Percentiles rank a stretch among this genome's conserved stretches.
These are phyloP conservation scores for Melanotaenia pygmaea DNA, from an alignment of 2,797 vertebrate species.

Conservation along the genomic window DNA sequence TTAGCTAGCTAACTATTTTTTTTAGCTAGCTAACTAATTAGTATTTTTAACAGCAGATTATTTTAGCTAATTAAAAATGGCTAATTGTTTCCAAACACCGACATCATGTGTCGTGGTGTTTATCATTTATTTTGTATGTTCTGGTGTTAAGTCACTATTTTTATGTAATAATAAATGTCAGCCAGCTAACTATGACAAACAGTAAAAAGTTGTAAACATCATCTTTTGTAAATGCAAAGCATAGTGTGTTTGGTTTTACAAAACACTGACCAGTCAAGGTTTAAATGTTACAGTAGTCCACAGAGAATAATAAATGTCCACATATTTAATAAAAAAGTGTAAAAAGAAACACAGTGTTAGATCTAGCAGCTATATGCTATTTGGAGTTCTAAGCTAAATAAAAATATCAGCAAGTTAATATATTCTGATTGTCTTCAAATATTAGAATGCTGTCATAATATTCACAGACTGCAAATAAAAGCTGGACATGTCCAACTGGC, in stretches of 20 bases:
- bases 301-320: no score
- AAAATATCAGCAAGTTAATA: not conserved
- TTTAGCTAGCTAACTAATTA: no score
- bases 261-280: not conserved
- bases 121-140: not conserved
- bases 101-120: no score
- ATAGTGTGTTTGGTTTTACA: not conserved
- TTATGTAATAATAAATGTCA: not conserved
- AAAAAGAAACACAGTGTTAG: not conserved
- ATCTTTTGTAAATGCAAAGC: not conserved
- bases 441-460: no score
- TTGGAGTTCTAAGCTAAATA: not conserved
- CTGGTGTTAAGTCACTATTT: not conserved
- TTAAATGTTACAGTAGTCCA: not conserved
- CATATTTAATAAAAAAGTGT: not conserved
- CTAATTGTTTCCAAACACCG: not conserved
- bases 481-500: no score
- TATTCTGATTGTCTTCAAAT: no score
- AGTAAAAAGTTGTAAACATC: not conserved
- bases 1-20: not conserved
- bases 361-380: not conserved
- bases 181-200: not conserved
- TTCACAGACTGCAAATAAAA: no score
- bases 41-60: no score
- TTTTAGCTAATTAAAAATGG: not conserved